These are phyloP conservation scores for Barbus barbus DNA, from an alignment of 2,113 vertebrate species.

Conservation along the genomic window DNA sequence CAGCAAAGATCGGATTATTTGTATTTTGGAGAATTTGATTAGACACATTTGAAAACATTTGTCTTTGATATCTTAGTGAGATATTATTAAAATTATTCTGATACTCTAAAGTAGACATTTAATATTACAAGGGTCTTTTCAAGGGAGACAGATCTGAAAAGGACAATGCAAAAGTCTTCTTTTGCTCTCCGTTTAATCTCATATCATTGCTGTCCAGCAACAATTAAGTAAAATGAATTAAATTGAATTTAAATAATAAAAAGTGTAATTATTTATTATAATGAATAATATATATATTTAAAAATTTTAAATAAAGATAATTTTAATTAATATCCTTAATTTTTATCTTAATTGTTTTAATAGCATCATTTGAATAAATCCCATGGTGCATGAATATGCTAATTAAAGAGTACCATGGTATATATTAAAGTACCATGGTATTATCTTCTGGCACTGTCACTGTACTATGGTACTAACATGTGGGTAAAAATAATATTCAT, in stretches of 20 bases:
- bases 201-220: background rate
- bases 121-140: background rate
- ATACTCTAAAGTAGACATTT: background rate
- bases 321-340: too few species aligned
- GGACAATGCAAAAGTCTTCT: background rate
- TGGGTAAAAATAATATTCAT: too few species aligned
- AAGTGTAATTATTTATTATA: too few species aligned
- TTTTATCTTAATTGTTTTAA: background rate
- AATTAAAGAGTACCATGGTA: background rate
- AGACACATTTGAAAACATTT: background rate
- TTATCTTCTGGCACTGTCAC: background rate
- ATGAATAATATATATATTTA: too few species aligned
- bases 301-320: too few species aligned
- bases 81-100: background rate
- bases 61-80: background rate
- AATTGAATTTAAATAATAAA: too few species aligned
- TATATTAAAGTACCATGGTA: background rate
- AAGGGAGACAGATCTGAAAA: background rate
- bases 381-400: background rate
- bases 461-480: background rate
- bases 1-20: background rate
- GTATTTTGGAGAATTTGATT: background rate
- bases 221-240: too few species aligned
- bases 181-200: background rate
- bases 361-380: background rate